These are phyloP conservation scores for Diplogasteroides magnus DNA, from an alignment of 1,140 invertebrate genomes.

Conservation along the genomic window DNA sequence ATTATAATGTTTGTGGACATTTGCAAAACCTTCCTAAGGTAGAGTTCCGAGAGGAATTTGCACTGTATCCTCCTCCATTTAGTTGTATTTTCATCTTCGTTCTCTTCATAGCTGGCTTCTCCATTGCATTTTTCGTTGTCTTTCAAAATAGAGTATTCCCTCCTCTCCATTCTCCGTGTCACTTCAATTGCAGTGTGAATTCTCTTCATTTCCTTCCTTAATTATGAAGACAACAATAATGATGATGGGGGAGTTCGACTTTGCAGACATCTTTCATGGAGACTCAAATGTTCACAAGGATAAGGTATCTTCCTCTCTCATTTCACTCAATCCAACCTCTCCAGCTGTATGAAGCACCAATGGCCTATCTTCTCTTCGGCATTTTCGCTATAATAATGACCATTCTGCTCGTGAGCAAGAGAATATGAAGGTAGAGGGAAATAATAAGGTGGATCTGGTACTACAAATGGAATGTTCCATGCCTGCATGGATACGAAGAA, in stretches of 20 bases:
- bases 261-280: slow-evolving; percentile 52
- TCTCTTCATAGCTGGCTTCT: slow-evolving; percentile 62
- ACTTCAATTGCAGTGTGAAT: slow-evolving; percentile 45
- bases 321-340: neutral
- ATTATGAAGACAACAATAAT: slow-evolving; percentile 58
- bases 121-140: slow-evolving; percentile 59
- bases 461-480: slow-evolving; percentile 25
- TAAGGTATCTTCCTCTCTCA: neutral
- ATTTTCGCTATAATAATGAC: slow-evolving; percentile 58
- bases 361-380: slow-evolving; percentile 56
- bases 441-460: slow-evolving; percentile 25
- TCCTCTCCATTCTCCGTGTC: slow-evolving; percentile 8
- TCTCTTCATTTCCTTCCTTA: slow-evolving; percentile 33
- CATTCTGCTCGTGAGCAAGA: slow-evolving; percentile 60
- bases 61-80: slow-evolving; percentile 10
- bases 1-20: slow-evolving; percentile 64
- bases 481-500: slow-evolving; percentile 4
- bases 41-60: neutral
- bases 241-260: slow-evolving; percentile 61
- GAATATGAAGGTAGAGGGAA: slow-evolving; percentile 62
- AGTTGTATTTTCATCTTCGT: slow-evolving; percentile 61
- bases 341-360: slow-evolving; percentile 37
- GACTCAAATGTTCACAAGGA: neutral
- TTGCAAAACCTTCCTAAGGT: slow-evolving; percentile 57
- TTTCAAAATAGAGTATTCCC: slow-evolving; percentile 57